phyloP scores from a whole-genome alignment of 2,888 invertebrate genomes.

The Polylopha cassiicola region DNA sequence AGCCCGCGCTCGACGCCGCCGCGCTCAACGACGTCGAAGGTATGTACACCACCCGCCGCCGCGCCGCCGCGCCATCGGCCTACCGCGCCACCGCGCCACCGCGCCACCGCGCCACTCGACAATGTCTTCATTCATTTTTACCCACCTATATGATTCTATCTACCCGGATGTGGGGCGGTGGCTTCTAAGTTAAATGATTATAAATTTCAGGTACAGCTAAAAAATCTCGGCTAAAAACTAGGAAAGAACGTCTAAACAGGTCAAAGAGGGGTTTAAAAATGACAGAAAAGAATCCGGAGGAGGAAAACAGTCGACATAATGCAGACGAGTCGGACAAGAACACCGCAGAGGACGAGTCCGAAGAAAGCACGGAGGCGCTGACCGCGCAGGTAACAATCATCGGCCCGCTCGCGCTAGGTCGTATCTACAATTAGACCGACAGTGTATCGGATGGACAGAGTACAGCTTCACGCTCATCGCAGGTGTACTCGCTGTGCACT shows the following conservation, averaged over 20 bases:
- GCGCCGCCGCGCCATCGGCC: too few species aligned
- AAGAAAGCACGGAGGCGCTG: conserved; percentile 37
- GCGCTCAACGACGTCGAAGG: conserved; percentile 61
- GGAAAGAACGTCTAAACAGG: conserved; percentile 62
- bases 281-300: conserved; percentile 9
- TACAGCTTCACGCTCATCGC: conserved; percentile 54
- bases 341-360: conserved; percentile 43
- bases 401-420: conserved; percentile 79
- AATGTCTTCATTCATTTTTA: too few species aligned
- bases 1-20: conserved; percentile 46
- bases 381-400: conserved; percentile 30
- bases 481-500: conserved; percentile 81
- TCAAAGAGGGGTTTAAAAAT: conserved; percentile 51
- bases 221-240: conserved; percentile 60
- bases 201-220: too few species aligned
- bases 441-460: conserved; percentile 52
- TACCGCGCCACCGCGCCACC: too few species aligned
- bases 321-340: conserved; percentile 34
- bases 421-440: too few species aligned
- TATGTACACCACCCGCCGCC: too few species aligned
- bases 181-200: too few species aligned
- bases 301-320: conserved; percentile 25
- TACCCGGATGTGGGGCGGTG: too few species aligned
- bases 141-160: too few species aligned
- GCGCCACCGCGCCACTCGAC: too few species aligned